Conservation (phyloP, 2,888 invertebrate genomes). For the Ditula angustiorana region DNA sequence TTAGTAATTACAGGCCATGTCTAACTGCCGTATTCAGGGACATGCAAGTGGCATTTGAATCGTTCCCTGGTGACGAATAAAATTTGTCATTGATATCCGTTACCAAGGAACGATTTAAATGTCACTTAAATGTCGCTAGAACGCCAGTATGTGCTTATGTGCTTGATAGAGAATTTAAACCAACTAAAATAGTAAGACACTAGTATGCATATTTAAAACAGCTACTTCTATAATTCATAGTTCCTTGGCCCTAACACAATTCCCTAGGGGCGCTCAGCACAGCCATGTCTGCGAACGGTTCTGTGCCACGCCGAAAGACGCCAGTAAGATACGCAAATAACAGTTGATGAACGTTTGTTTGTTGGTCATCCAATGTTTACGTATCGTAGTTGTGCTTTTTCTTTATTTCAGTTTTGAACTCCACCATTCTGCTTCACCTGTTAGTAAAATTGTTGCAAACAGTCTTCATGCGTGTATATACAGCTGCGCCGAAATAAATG, state of each 20-base stretch:
- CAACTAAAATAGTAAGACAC: neutral
- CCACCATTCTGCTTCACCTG: no score
- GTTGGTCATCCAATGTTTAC: no score
- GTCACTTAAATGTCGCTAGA: no score
- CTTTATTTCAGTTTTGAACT: no score
- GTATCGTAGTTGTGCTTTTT: neutral
- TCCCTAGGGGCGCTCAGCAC: conserved; percentile 11
- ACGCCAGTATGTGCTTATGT: no score
- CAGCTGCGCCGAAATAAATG: neutral
- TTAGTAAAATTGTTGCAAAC: neutral
- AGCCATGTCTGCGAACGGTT: conserved; percentile 35
- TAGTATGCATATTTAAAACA: neutral
- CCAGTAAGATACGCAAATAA: conserved; percentile 37
- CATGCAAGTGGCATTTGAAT: no score
- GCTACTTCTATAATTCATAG: conserved; percentile 7
- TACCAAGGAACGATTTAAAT: no score
- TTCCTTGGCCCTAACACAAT: conserved; percentile 9
- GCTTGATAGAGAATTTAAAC: no score
- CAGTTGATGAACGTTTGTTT: conserved; percentile 16
- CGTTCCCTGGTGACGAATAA: no score
- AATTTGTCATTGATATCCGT: no score
- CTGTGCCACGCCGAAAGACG: conserved; percentile 31
- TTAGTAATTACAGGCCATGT: no score
- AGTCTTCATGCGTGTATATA: neutral
- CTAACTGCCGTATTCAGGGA: no score